Percentiles rank a stretch among this genome's conserved stretches.
Evolutionary conservation across 2,888 invertebrate genomes (phyloP).

Genomic region (Dryococelus australis): DNA sequence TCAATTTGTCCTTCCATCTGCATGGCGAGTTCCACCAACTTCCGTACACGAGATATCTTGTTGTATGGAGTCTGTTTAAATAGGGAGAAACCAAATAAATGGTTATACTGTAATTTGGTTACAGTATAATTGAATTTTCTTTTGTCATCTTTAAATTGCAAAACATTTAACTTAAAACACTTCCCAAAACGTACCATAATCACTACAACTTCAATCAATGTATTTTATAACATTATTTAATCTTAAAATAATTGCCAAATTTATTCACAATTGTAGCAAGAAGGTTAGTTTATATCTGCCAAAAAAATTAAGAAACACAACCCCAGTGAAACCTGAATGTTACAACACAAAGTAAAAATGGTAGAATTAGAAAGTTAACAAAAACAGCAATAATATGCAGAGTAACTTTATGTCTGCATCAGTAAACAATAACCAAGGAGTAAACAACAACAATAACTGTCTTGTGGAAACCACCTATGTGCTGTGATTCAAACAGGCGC

Average conservation of each 20-base stretch:
- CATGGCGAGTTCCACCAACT: neutral
- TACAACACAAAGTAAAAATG: neutral
- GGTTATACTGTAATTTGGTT: neutral
- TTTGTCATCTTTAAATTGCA: neutral
- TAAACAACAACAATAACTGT: neutral
- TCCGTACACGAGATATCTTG: neutral
- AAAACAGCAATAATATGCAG: neutral
- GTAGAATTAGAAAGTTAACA: neutral
- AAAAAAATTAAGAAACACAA: neutral
- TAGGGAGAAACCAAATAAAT: neutral
- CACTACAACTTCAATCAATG: neutral
- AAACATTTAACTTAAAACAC: neutral
- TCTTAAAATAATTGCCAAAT: neutral
- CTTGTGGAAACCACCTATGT: neutral
- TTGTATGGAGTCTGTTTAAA: neutral
- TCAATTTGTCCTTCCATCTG: neutral
- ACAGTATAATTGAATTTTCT: neutral
- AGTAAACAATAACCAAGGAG: neutral
- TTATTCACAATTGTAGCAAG: neutral
- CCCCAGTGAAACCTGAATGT: neutral
- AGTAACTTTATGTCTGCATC: neutral
- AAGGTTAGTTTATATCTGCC: neutral
- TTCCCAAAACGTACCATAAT: neutral
- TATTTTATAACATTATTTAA: neutral
- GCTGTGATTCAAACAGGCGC: neutral